Evolutionary conservation across 2,888 invertebrate species (phyloP).

Genomic region (Drosophila demipolita): DNA sequence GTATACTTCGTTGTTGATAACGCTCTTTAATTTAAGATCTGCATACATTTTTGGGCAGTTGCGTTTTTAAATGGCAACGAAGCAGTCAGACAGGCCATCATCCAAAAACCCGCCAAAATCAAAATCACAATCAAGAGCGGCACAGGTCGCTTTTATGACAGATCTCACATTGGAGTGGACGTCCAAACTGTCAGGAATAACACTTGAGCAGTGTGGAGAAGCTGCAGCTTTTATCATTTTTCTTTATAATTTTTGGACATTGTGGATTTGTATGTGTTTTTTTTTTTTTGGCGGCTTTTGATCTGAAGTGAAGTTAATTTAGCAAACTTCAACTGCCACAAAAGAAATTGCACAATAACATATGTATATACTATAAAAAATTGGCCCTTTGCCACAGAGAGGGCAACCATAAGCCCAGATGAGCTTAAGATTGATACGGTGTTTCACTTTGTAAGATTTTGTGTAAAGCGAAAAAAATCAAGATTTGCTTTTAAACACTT

Average conservation of each 20-base stretch:
- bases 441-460: conserved; percentile 34
- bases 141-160: conserved; percentile 73
- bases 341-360: conserved; percentile 63
- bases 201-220: conserved; percentile 68
- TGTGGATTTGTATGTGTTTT: conserved; percentile 41
- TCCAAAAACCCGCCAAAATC: conserved; percentile 55
- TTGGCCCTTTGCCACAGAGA: conserved; percentile 37
- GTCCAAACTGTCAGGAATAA: conserved; percentile 73
- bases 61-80: conserved; percentile 49
- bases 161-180: conserved; percentile 77
- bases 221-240: conserved; percentile 45
- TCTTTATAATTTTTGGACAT: conserved; percentile 23
- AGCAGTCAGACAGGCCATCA: conserved; percentile 38
- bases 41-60: conserved; percentile 74
- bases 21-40: conserved; percentile 76
- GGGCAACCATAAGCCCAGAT: conserved; percentile 33
- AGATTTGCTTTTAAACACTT: conserved; percentile 4
- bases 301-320: conserved; percentile 79
- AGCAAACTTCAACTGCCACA: conserved; percentile 62
- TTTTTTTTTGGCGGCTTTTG: conserved; percentile 61
- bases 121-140: conserved; percentile 67
- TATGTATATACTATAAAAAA: conserved; percentile 33
- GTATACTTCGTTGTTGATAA: conserved; percentile 60
- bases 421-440: conserved; percentile 35
- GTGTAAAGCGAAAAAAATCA: conserved; percentile 7